Percentiles rank a stretch among this genome's conserved stretches.
phyloP scores from a whole-genome alignment of 2,888 invertebrate species.

The Cosmia pyralina region DNA sequence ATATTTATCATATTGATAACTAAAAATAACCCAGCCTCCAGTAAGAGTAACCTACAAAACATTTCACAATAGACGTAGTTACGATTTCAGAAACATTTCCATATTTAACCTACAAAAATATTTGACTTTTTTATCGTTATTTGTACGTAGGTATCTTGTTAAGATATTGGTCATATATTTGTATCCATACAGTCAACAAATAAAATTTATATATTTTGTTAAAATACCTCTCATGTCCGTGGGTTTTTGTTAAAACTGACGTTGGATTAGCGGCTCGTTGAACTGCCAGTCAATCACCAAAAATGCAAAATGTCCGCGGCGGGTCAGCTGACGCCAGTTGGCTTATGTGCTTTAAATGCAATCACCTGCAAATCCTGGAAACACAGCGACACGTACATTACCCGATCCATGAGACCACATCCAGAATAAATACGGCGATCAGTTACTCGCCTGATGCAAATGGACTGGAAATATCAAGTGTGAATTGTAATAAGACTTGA shows the following conservation, averaged over 20 bases:
- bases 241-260: constrained; percentile 47
- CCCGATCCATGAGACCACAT: constrained; percentile 20
- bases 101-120: constrained; percentile 3
- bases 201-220: constrained; percentile 23
- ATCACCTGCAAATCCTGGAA: constrained; percentile 58
- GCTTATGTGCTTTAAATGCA: constrained; percentile 67
- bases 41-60: neutral
- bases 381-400: constrained; percentile 39
- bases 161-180: constrained; percentile 10
- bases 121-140: constrained; percentile 21
- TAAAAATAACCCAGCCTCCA: constrained; percentile 17
- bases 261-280: constrained; percentile 56
- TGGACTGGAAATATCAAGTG: constrained; percentile 48
- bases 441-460: constrained; percentile 39
- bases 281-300: constrained; percentile 68
- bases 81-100: constrained; percentile 10
- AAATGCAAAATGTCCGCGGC: constrained; percentile 67
- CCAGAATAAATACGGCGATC: constrained; percentile 43
- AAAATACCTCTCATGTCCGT: neutral
- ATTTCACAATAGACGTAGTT: neutral
- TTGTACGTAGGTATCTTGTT: neutral
- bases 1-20: constrained; percentile 31
- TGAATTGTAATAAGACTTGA: constrained; percentile 37
- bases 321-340: constrained; percentile 53
- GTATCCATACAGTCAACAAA: neutral